Conservation (phyloP, 2,888 invertebrate genomes). For the Heliconius cydno region DNA sequence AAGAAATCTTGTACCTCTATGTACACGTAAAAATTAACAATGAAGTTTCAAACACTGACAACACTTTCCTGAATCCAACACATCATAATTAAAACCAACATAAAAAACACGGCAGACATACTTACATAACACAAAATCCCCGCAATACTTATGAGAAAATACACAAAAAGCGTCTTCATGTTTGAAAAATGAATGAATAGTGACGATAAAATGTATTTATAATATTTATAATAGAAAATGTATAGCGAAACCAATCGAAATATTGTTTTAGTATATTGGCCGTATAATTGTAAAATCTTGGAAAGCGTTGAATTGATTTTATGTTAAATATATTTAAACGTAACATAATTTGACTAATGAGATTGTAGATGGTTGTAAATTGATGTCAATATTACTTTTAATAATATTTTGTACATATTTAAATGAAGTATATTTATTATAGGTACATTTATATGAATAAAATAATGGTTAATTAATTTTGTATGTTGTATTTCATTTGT, state of each 20-base stretch:
- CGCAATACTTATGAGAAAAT: slow-evolving; percentile 7
- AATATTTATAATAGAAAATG: slow-evolving; percentile 11
- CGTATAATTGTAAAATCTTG: slow-evolving; percentile 17
- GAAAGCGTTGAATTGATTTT: slow-evolving; percentile 11
- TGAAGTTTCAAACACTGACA: not conserved
- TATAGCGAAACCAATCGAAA: slow-evolving; percentile 10
- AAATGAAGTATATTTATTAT: not conserved
- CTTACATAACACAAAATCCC: slow-evolving; percentile 14
- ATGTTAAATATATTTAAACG: not conserved
- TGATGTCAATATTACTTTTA: not conserved
- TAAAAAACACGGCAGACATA: not conserved
- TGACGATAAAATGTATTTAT: not conserved
- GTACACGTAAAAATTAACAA: too few species aligned
- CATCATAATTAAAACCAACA: not conserved
- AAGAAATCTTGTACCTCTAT: too few species aligned
- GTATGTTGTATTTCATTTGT: not conserved
- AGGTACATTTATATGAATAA: not conserved
- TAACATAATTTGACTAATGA: slow-evolving; percentile 7
- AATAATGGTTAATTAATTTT: not conserved
- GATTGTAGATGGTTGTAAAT: slow-evolving; percentile 11
- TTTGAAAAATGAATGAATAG: not conserved
- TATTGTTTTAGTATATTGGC: slow-evolving; percentile 21
- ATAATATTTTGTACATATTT: not conserved
- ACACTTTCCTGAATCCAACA: not conserved
- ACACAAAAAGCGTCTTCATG: slow-evolving; percentile 24